A percentile compares a stretch with the other conserved stretches of the same genome.
These are phyloP conservation scores for Eonycteris spelaea DNA, from an alignment of 2,113 vertebrate species.

Conservation along the genomic window DNA sequence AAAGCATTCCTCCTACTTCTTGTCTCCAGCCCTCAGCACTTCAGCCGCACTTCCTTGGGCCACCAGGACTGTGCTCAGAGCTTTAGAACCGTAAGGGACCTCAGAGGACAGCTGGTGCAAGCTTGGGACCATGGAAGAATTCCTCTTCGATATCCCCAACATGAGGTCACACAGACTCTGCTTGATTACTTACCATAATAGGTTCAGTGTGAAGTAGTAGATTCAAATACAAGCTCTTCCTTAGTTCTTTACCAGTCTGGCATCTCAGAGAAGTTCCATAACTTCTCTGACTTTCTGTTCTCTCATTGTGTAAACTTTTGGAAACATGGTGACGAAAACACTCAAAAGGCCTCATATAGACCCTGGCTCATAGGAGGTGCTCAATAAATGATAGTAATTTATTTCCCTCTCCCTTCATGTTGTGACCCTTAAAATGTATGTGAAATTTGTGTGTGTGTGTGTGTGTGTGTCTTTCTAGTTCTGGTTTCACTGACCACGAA, in stretches of 20 bases:
- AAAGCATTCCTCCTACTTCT: neutral
- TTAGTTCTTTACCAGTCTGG: neutral
- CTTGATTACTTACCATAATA: neutral
- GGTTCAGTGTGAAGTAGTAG: neutral
- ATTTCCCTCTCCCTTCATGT: neutral
- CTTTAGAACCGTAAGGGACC: neutral
- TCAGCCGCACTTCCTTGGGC: neutral
- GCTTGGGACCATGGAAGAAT: too few species aligned
- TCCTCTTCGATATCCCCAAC: neutral
- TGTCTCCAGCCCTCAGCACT: neutral
- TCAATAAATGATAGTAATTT: neutral
- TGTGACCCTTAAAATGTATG: neutral
- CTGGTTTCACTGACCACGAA: neutral
- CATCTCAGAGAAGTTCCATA: neutral
- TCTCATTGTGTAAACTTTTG: neutral
- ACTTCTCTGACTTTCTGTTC: neutral
- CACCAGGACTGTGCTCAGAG: neutral
- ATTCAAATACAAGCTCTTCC: neutral
- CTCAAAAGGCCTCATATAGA: neutral
- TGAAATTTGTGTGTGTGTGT: too few species aligned
- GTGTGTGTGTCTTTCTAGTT: neutral
- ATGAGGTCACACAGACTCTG: neutral
- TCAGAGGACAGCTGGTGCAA: neutral
- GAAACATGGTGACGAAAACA: neutral
- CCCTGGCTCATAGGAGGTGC: neutral